Percentiles rank a stretch among this genome's conserved stretches.
Evolutionary conservation across 2,797 vertebrate species (phyloP).

Genomic region (Acrocephalus scirpaceus): DNA sequence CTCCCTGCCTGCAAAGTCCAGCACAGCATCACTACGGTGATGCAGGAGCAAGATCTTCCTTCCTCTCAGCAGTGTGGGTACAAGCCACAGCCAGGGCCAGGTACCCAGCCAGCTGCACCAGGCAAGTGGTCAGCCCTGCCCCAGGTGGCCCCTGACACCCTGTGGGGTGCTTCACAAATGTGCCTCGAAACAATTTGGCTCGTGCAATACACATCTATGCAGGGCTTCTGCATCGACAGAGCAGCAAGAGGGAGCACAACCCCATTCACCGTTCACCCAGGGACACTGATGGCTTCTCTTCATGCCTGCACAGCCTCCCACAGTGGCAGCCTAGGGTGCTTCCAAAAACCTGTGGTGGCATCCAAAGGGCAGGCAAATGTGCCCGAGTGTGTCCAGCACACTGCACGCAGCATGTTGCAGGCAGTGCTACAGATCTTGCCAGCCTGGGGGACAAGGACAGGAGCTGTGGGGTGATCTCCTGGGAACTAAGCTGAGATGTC

Average conservation of each 20-base stretch:
- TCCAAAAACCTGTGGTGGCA: background rate
- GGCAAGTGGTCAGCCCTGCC: background rate
- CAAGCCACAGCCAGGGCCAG: background rate
- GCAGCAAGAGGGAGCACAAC: accelerated
- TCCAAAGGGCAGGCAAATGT: background rate
- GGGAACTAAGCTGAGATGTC: background rate
- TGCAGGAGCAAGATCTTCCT: background rate
- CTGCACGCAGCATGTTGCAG: accelerated
- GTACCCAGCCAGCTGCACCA: background rate
- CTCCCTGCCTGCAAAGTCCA: background rate
- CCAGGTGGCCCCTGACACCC: background rate
- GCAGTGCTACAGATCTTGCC: background rate
- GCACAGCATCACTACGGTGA: background rate
- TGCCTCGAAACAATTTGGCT: background rate
- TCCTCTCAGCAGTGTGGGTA: background rate
- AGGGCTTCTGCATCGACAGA: accelerated
- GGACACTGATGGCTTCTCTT: background rate
- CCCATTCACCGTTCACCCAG: background rate
- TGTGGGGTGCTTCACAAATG: background rate
- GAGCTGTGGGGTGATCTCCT: background rate
- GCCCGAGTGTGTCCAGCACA: background rate
- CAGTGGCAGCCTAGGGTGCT: background rate
- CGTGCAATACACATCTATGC: accelerated
- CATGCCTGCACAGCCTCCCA: background rate
- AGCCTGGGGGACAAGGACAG: background rate